Percentiles rank a stretch among this genome's conserved stretches.
Evolutionary conservation across 2,888 invertebrate genomes (phyloP).

Genomic region (Steinernema carpocapsae): DNA sequence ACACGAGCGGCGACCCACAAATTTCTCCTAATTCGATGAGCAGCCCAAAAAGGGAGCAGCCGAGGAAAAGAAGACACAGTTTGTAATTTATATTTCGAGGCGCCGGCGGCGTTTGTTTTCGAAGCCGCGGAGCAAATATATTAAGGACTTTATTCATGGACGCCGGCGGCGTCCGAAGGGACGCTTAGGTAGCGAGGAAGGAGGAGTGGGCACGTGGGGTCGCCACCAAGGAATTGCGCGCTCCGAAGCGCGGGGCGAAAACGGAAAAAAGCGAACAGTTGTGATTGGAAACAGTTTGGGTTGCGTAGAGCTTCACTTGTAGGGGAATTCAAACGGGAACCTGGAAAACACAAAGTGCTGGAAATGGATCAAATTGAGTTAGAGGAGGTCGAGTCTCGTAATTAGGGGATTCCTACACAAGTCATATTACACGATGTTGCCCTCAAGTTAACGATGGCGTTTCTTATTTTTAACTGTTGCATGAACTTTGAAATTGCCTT

Average conservation of each 20-base stretch:
- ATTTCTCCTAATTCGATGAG: neutral
- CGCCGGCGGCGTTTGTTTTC: slow-evolving; percentile 22
- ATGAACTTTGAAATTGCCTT: too few species aligned
- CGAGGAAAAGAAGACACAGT: slow-evolving; percentile 3
- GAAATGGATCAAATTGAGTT: too few species aligned
- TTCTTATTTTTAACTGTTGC: too few species aligned
- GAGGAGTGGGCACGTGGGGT: neutral
- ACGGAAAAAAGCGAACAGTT: neutral
- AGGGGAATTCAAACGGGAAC: too few species aligned
- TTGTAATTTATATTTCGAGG: slow-evolving; percentile 21
- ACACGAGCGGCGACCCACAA: neutral
- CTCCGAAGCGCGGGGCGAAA: neutral
- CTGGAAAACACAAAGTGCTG: too few species aligned
- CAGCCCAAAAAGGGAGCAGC: neutral
- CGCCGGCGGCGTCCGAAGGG: neutral
- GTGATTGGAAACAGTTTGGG: too few species aligned
- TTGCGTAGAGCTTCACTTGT: too few species aligned
- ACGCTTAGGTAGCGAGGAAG: neutral
- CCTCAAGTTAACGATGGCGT: too few species aligned
- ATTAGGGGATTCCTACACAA: too few species aligned
- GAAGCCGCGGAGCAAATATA: slow-evolving; percentile 5
- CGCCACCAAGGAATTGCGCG: neutral
- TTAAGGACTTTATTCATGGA: slow-evolving; percentile 1
- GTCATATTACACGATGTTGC: too few species aligned
- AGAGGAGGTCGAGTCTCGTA: too few species aligned